phyloP scores from a whole-genome alignment of 2,797 vertebrate species.

The Staurois parvus region DNA sequence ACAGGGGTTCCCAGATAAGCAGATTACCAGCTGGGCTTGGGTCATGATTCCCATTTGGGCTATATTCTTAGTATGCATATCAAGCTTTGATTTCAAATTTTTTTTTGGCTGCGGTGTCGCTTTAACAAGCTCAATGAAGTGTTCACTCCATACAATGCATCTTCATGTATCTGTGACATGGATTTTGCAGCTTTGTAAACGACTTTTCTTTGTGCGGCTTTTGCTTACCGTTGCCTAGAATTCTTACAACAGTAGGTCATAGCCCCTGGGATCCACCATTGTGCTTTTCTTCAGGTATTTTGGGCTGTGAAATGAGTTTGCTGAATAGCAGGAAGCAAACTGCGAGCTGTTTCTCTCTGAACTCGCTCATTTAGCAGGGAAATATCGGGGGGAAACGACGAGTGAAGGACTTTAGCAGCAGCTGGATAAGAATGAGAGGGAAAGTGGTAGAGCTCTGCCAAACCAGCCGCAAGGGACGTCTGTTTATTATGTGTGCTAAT shows the following conservation, averaged over 20 bases:
- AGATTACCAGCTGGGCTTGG: too few relatives aligned
- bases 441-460: slow-evolving; percentile 22
- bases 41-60: too few relatives aligned
- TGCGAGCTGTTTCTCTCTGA: slow-evolving; percentile 71
- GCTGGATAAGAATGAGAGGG: slow-evolving; percentile 32
- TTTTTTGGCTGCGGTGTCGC: too few relatives aligned
- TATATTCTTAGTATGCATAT: too few relatives aligned
- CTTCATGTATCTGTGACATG: too few relatives aligned
- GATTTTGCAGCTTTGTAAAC: too few relatives aligned
- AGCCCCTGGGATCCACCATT: slow-evolving; percentile 69
- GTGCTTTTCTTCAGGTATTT: slow-evolving; percentile 73
- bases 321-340: slow-evolving; percentile 76
- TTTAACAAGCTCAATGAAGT: too few relatives aligned
- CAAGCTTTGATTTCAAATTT: too few relatives aligned
- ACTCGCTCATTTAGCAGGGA: slow-evolving; percentile 70
- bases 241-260: slow-evolving; percentile 60
- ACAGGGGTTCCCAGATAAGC: too few relatives aligned
- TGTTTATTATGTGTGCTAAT: neutral
- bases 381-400: slow-evolving; percentile 64
- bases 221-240: neutral
- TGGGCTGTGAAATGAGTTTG: slow-evolving; percentile 71
- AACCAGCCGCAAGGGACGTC: neutral
- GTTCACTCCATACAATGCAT: too few relatives aligned
- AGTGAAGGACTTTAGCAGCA: slow-evolving; percentile 26
- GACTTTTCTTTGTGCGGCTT: too few relatives aligned